Evolutionary conservation across 1,140 invertebrate genomes (phyloP), one percentile per base, ranked within the genome.

Genomic region (Teleogryllus occipitalis): DNA sequence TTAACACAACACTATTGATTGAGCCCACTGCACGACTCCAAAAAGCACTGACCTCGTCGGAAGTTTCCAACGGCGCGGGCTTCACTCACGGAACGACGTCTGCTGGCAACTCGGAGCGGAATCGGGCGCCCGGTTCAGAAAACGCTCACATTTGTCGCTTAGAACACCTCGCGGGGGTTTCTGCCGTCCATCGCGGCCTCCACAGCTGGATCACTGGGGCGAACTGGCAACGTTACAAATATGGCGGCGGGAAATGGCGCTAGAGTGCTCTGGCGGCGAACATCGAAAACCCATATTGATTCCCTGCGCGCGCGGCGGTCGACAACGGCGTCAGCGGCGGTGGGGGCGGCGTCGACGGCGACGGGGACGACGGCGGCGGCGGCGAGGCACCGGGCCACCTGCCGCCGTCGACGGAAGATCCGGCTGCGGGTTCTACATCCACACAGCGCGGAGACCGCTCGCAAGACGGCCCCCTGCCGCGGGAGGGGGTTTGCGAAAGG

Each of bases 1-100:
- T 65, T 65, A 65, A 65, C 54, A 65, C 54, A 65, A 65, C 54
- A 65, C 54, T 65, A 65, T 65, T 65, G 54, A 65, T 65, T 18
- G 18, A 65, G 54, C 18, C 54, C 54, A 7, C 54, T 65, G 54
- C 18, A 18, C 10, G 54, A 10, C 18, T 65, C 54, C 54, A 65
- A 65, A 65, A 65, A 65, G 54, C 54, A 65, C 54, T 65, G 54
- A 65, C 54, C 54, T 65, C 54, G 10, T 65, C 10, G 54, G 54
- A 18, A 65, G 54, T 65, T 65, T 65, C 54, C 54, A 65, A 65
- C 54, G 54, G 18, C 54, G 54, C 10, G 54, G 54, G 54, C 54
- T 10, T 65, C 54, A 65, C 10, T 18, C 10, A 65, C 54, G 54
- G 18, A 14, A 65, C 10, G 54, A 65, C 7, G 18, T 65, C 18